phyloP scores from a whole-genome alignment of 1,140 invertebrate species.

The Eubasilissa regina region DNA sequence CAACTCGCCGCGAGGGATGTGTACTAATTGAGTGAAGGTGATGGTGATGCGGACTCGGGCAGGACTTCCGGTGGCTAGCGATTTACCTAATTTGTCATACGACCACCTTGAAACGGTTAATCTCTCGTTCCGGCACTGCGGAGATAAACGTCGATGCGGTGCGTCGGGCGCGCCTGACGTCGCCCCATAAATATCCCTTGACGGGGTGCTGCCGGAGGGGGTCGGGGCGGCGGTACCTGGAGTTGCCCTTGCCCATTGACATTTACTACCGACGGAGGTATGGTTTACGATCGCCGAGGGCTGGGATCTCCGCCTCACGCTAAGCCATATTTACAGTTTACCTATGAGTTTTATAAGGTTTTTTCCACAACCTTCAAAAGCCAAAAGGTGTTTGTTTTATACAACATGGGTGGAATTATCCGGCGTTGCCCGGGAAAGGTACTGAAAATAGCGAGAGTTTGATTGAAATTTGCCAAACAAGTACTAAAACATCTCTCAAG shows the following conservation, averaged over 20 bases:
- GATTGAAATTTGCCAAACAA: no score
- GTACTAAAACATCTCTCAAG: no score
- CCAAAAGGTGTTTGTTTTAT: background rate
- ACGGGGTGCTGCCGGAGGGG: constrained; percentile 43
- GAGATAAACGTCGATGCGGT: constrained; percentile 46
- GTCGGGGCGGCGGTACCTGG: constrained; percentile 54
- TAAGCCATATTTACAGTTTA: constrained; percentile 73
- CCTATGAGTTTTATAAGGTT: constrained; percentile 31
- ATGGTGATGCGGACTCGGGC: constrained; percentile 20
- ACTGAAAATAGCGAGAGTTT: no score
- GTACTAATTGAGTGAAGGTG: constrained; percentile 34
- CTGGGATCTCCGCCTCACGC: constrained; percentile 87
- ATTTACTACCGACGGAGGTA: constrained; percentile 65
- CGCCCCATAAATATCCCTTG: constrained; percentile 53
- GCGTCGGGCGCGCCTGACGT: constrained; percentile 35
- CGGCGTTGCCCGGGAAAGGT: no score
- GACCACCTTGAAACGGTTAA: constrained; percentile 54
- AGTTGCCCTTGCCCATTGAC: constrained; percentile 66
- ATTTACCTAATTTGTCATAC: constrained; percentile 57
- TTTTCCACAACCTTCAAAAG: constrained; percentile 32
- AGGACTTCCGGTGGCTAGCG: constrained; percentile 11
- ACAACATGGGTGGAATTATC: no score
- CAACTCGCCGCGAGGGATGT: background rate
- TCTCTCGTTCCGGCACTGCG: constrained; percentile 43
- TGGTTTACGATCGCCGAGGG: constrained; percentile 65